phyloP scores from a whole-genome alignment of 2,797 vertebrate genomes.

The Myotis vivesi region DNA sequence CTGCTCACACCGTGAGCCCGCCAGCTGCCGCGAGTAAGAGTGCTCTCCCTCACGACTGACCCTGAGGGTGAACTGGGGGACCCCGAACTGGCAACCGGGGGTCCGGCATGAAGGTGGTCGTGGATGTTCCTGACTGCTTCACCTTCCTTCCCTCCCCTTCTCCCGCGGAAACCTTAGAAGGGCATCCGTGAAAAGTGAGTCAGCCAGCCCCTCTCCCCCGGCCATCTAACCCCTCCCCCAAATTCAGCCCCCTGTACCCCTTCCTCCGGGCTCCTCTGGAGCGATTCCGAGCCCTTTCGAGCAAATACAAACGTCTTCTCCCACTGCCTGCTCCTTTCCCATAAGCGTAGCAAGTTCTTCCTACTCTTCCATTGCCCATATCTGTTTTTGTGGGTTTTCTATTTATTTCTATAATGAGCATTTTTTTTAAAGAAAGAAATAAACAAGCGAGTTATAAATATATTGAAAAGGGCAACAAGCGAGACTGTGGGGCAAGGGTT shows the following conservation, averaged over 20 bases:
- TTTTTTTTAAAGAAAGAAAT: background rate
- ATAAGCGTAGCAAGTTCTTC: rapidly evolving
- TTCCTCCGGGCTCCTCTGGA: rapidly evolving
- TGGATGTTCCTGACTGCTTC: background rate
- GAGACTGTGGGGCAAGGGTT: no score
- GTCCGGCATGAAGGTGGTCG: background rate
- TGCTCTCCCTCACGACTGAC: no score
- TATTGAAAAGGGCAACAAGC: rapidly evolving
- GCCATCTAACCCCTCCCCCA: rapidly evolving
- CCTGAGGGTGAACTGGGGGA: background rate
- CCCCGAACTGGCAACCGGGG: rapidly evolving
- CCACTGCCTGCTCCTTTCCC: rapidly evolving
- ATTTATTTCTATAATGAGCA: background rate
- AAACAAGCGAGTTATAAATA: background rate
- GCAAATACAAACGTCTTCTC: rapidly evolving
- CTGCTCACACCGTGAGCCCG: background rate
- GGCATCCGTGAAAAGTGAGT: rapidly evolving
- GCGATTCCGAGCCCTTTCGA: rapidly evolving
- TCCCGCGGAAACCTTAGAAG: background rate
- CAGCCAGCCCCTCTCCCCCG: rapidly evolving
- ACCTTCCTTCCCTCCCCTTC: no score
- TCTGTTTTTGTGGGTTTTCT: background rate
- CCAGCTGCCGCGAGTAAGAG: no score
- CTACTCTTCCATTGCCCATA: rapidly evolving
- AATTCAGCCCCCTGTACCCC: rapidly evolving